Percentiles rank a stretch among this genome's conserved stretches.
These are phyloP conservation scores for Archocentrus centrarchus DNA, from an alignment of 2,113 vertebrate species.

Conservation along the genomic window DNA sequence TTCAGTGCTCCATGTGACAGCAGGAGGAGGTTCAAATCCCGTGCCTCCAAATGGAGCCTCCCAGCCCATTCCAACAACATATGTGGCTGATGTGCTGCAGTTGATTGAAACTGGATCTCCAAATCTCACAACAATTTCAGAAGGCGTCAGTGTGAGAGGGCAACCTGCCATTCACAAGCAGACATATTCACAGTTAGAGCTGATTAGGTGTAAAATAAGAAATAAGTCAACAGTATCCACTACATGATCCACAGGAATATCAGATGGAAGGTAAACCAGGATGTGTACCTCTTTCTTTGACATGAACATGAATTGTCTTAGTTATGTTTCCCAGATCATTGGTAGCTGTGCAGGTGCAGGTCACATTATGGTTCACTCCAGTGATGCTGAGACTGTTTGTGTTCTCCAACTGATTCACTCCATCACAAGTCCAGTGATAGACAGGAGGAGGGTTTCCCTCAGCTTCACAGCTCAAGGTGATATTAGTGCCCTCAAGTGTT, in stretches of 20 bases:
- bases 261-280: background rate
- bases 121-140: conserved; percentile 47
- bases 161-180: conserved; percentile 38
- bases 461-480: conserved; percentile 42
- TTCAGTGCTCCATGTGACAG: background rate
- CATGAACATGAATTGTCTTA: background rate
- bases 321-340: background rate
- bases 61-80: conserved; percentile 20
- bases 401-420: fast-evolving
- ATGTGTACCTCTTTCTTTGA: conserved; percentile 3
- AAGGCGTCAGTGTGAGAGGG: background rate
- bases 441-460: conserved; percentile 30
- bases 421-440: conserved; percentile 26
- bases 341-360: conserved; percentile 14
- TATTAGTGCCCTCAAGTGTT: background rate
- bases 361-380: fast-evolving
- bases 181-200: background rate
- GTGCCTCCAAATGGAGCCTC: background rate
- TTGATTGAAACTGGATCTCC: conserved; percentile 40
- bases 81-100: conserved; percentile 43
- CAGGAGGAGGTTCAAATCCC: fast-evolving
- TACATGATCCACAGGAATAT: background rate
- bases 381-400: background rate
- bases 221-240: background rate
- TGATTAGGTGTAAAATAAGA: background rate